These are phyloP conservation scores for Chelonoidis abingdonii DNA, from an alignment of 2,113 vertebrate genomes.

Conservation along the genomic window DNA sequence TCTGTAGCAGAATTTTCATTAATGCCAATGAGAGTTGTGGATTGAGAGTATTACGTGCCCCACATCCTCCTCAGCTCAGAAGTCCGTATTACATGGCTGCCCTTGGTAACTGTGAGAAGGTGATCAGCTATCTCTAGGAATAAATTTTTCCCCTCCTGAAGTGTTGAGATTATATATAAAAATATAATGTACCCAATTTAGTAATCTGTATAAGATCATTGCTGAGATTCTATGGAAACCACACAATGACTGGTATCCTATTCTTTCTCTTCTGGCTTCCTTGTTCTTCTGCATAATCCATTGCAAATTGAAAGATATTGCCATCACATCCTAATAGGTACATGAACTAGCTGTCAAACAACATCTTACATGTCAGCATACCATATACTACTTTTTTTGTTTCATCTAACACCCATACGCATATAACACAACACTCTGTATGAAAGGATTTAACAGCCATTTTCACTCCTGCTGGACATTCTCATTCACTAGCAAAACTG, in stretches of 20 bases:
- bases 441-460: background rate
- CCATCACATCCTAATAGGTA: background rate
- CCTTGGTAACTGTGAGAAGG: background rate
- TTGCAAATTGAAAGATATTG: background rate
- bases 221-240: background rate
- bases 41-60: background rate
- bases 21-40: background rate
- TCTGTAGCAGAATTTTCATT: background rate
- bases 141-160: background rate
- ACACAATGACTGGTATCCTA: background rate
- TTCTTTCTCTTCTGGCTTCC: background rate
- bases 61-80: background rate
- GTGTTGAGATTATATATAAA: background rate
- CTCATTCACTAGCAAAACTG: background rate
- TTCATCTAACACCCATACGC: background rate
- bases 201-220: background rate
- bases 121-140: background rate
- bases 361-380: background rate
- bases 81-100: background rate
- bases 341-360: background rate
- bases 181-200: background rate
- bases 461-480: background rate
- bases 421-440: background rate
- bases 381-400: background rate
- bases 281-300: background rate